Percentiles rank a stretch among this genome's conserved stretches.
Conservation (phyloP, 2,113 vertebrate genomes). For the Oenanthe melanoleuca region DNA sequence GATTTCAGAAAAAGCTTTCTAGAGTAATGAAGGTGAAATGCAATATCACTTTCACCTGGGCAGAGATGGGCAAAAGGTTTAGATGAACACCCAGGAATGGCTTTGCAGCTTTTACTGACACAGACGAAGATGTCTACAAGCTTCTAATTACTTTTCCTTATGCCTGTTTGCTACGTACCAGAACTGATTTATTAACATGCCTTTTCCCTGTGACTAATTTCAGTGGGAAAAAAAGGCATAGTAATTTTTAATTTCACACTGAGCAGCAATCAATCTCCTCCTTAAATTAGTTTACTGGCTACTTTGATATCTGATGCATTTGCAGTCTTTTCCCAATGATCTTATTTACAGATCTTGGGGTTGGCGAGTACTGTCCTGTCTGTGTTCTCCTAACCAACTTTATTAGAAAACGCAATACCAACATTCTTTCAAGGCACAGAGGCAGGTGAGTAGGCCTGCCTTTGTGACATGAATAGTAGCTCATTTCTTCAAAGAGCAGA, state of each 20-base stretch:
- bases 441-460: background rate
- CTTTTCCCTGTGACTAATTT: background rate
- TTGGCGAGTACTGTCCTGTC: background rate
- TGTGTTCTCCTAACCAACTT: background rate
- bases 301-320: background rate
- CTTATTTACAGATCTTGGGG: background rate
- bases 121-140: background rate
- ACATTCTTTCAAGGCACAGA: background rate
- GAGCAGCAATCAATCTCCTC: background rate
- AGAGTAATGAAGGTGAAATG: background rate
- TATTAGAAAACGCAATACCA: background rate
- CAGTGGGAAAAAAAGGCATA: background rate
- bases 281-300: background rate
- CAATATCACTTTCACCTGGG: background rate
- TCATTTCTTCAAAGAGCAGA: background rate
- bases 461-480: background rate
- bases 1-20: background rate
- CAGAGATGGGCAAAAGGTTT: background rate
- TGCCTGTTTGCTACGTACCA: background rate
- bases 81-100: background rate
- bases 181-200: background rate
- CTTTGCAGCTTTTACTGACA: background rate
- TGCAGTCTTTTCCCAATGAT: background rate
- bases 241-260: background rate
- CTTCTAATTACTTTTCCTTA: background rate